Evolutionary conservation across 1,140 invertebrate genomes (phyloP), one percentile per base, ranked within the genome.

Genomic region (Ceratina australensis): DNA sequence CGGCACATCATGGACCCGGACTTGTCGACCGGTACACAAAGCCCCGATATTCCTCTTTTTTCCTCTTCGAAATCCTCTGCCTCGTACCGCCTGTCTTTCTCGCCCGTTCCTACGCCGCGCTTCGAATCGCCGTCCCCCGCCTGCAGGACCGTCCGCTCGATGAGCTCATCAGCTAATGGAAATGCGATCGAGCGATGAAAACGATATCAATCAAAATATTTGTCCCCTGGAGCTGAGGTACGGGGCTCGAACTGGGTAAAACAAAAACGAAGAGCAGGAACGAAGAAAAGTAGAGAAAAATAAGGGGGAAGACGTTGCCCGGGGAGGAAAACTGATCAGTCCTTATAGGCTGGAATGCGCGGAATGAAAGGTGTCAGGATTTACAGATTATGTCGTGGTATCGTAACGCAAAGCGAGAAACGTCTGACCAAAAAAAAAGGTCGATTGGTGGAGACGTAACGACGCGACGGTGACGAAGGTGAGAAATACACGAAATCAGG

Each of bases 111-210:
- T n/a, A 28, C 1, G 26, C 57, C 5, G 3, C 50, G 20, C 24
- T 57, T 60, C 72, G n/a, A 8, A 24, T 4, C 28, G 22, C n/a
- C n/a, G n/a, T n/a, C n/a, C n/a, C 24, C 47, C 69, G 50, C 8
- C 50, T 20, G n/a, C 24, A 26, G 33, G 47, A 12, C 65, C 65
- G n/a, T 59, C 24, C 81, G 47, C 49, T 22, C 59, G 78, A 68
- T 20, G 56, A 80, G 71, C 79, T 87, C 86, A 86, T 87, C 85
- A 82, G 83, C 86, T 87, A 87, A 87, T 87, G 86, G 85, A 87
- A 85, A 86, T 77, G 75, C 81, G 73, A 86, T 85, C 84, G 83
- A 72, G 74, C 74, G 77, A 82, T 77, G 80, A 82, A 80, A 86
- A 83, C 78, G 81, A 83, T 84, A 84, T 84, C 83, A 83, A 84